phyloP scores from a whole-genome alignment of 2,888 invertebrate genomes.

The Platynereis dumerilii region DNA sequence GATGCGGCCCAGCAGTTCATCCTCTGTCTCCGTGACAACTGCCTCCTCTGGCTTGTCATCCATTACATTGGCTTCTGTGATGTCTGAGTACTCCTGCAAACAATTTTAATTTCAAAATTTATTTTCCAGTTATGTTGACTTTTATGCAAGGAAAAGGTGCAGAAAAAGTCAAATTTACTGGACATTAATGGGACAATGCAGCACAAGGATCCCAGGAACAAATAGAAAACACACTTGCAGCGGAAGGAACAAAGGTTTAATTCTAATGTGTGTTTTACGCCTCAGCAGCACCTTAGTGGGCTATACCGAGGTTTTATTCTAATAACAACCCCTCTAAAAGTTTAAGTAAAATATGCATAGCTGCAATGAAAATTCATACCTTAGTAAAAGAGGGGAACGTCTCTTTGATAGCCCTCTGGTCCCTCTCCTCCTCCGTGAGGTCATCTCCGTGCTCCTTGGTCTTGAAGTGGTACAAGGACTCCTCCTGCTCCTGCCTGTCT shows the following conservation, averaged over 20 bases:
- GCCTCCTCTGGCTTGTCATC: slow-evolving; percentile 39
- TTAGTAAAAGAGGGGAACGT: slow-evolving; percentile 63
- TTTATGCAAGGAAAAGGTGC: no score
- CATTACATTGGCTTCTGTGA: slow-evolving; percentile 46
- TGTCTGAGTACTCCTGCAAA: slow-evolving; percentile 56
- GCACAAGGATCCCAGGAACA: no score
- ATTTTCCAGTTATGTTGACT: no score
- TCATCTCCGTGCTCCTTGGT: slow-evolving; percentile 55
- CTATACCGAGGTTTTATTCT: no score
- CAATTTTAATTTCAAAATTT: neutral
- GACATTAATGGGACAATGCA: no score
- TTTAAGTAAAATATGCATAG: no score
- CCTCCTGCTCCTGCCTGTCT: slow-evolving; percentile 75
- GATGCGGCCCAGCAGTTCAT: neutral
- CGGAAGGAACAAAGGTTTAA: neutral
- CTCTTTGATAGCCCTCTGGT: slow-evolving; percentile 55
- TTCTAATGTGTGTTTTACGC: neutral
- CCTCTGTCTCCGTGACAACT: neutral
- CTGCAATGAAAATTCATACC: no score
- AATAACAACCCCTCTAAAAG: no score
- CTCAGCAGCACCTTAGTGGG: no score
- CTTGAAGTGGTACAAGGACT: slow-evolving; percentile 69
- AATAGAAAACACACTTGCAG: neutral
- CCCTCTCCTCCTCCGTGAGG: slow-evolving; percentile 59
- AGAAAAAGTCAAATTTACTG: no score